Evolutionary conservation across 2,888 invertebrate species (phyloP).

Genomic region (Epinotia bilunana): DNA sequence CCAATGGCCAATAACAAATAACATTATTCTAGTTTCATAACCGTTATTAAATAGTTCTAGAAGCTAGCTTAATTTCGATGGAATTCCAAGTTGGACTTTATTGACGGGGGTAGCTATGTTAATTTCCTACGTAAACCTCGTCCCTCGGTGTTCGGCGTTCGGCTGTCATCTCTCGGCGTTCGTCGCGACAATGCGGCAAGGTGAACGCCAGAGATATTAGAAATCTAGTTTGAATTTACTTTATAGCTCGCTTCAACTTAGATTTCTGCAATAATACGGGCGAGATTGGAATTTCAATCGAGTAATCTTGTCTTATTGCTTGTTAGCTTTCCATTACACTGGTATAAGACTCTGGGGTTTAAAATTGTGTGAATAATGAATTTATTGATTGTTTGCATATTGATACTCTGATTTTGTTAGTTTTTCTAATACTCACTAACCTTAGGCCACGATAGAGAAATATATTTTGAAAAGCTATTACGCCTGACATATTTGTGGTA

Average conservation of each 20-base stretch:
- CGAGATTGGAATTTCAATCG: constrained; percentile 30
- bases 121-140: constrained; percentile 63
- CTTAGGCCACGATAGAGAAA: too few species aligned
- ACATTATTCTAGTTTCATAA: constrained; percentile 31
- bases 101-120: constrained; percentile 56
- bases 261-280: constrained; percentile 33
- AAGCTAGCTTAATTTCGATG: constrained; percentile 37
- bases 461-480: neutral
- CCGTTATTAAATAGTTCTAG: constrained; percentile 43
- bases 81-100: constrained; percentile 42
- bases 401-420: too few species aligned
- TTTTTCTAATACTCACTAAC: neutral
- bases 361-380: neutral
- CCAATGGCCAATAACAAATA: constrained; percentile 27
- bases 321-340: constrained; percentile 16
- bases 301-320: constrained; percentile 4
- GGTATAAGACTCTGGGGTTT: neutral
- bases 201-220: constrained; percentile 33
- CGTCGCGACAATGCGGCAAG: constrained; percentile 44
- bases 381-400: too few species aligned
- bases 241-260: constrained; percentile 19
- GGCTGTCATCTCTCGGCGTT: constrained; percentile 49
- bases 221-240: constrained; percentile 33
- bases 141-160: constrained; percentile 49
- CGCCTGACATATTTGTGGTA: neutral